Base-by-base conservation (phyloP, 1,140 invertebrate genomes). In the Heterodera schachtii region DNA sequence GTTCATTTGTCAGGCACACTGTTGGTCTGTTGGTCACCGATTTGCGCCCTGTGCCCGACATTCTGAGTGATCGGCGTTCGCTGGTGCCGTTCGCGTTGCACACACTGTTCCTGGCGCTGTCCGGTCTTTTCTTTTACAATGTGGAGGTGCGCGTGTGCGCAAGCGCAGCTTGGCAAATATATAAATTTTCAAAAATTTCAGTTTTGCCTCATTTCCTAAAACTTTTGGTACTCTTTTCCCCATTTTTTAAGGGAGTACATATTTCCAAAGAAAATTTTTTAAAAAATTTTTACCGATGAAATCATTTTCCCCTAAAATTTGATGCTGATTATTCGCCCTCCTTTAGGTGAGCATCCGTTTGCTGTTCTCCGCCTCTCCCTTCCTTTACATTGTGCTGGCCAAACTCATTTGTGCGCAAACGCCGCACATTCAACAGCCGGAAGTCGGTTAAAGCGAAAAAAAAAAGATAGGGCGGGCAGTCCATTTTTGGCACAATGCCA, bases 31-130 rank as follows among this genome's bases (percentile, higher is more conserved):
- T 81, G 70, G 44, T 64, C 52, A 78, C 77, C n/a, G 77, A 78
- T 43, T 9, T 78, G 11, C 66, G 77, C 3, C 77, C 77, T 2
- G 66, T 78, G 16, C 77, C 77, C 31, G 85, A 86, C 46, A 81
- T 83, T 52, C 19, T 85, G 21, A 43, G 43, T 19, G 85, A 85
- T 52, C 41, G 47, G 46, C 76, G 83, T 16, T 49, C 41, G 21
- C 70, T 86, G 49, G 78, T 87, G 31, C 85, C 85, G 16, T 86
- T 85, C 71, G 85, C 85, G 19, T 57, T 83, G 69, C 85, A 87
- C 75, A 78, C 49, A 19, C 57, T 84, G 13, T 69, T 87, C 41
- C 73, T 86, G 74, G 75, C 79, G 13, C 31, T 86, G 19, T 64
- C 80, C 47, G 85, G 86, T 6, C 8, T 86, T 19, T 76, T 86